Conservation (phyloP, 2,888 invertebrate species). For the Nebria salina region DNA sequence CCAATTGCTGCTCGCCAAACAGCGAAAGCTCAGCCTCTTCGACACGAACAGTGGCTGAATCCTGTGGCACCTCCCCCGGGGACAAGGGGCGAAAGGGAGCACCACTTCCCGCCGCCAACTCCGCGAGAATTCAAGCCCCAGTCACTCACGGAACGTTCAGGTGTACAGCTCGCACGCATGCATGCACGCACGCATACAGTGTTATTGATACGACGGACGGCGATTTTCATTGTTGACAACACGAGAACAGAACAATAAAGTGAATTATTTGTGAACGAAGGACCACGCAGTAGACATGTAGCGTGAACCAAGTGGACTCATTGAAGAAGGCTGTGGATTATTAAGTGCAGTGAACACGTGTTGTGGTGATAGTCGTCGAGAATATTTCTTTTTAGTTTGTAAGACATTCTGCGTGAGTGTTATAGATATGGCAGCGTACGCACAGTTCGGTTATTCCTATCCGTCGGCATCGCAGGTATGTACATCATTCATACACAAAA, state of each 20-base stretch:
- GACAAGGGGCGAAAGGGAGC: slow-evolving; percentile 54
- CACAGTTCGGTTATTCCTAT: slow-evolving; percentile 93
- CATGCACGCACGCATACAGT: slow-evolving; percentile 46
- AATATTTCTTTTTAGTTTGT: slow-evolving; percentile 37
- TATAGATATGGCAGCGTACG: slow-evolving; percentile 77
- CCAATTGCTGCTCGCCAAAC: slow-evolving; percentile 52
- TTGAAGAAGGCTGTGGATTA: slow-evolving; percentile 41
- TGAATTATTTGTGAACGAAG: slow-evolving; percentile 27
- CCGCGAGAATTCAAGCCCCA: slow-evolving; percentile 56
- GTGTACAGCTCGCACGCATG: slow-evolving; percentile 55
- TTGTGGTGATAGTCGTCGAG: slow-evolving; percentile 39
- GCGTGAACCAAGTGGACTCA: slow-evolving; percentile 25
- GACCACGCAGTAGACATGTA: slow-evolving; percentile 33
- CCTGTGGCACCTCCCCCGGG: slow-evolving; percentile 53
- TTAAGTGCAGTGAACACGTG: slow-evolving; percentile 45
- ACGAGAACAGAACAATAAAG: slow-evolving; percentile 28
- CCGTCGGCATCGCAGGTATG: slow-evolving; percentile 92
- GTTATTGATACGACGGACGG: slow-evolving; percentile 19
- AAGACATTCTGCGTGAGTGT: slow-evolving; percentile 43
- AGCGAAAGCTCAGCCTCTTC: slow-evolving; percentile 33
- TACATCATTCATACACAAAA: slow-evolving; percentile 48
- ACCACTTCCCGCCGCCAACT: slow-evolving; percentile 57
- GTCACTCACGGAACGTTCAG: slow-evolving; percentile 61
- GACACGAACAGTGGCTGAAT: slow-evolving; percentile 50
- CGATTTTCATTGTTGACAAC: slow-evolving; percentile 36